Evolutionary conservation across 2,113 vertebrate species (phyloP).

Genomic region (Conger conger): DNA sequence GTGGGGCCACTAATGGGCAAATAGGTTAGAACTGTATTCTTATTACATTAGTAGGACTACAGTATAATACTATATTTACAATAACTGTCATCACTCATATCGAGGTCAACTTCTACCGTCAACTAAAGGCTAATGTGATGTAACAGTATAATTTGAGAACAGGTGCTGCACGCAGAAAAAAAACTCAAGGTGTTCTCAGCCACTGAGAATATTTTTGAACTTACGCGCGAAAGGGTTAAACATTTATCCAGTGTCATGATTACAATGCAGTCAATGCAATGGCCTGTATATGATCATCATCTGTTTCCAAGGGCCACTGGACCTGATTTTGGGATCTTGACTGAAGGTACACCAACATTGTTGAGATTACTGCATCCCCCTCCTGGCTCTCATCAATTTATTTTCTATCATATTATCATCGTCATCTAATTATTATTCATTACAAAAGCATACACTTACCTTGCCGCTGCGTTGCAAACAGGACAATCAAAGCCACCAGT

Average conservation of each 20-base stretch:
- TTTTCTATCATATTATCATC: neutral
- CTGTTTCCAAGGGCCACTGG: neutral
- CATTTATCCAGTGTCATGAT: slow-evolving; percentile 48
- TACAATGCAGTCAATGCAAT: neutral
- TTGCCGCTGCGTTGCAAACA: slow-evolving; percentile 83
- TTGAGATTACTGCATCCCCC: neutral
- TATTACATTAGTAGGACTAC: too few species aligned
- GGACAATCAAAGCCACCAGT: slow-evolving; percentile 78
- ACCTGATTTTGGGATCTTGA: neutral
- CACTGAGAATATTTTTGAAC: too few species aligned
- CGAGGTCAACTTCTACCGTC: too few species aligned
- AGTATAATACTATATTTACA: too few species aligned
- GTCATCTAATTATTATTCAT: neutral
- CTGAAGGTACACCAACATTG: neutral
- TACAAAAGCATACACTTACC: slow-evolving; percentile 48
- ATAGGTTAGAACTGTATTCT: too few species aligned
- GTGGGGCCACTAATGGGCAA: too few species aligned
- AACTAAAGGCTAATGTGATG: too few species aligned
- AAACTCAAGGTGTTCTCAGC: too few species aligned
- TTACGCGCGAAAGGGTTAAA: too few species aligned
- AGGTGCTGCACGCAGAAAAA: too few species aligned
- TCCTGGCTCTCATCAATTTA: neutral
- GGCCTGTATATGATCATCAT: slow-evolving; percentile 8
- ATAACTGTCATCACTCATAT: too few species aligned
- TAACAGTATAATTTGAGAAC: too few species aligned